phyloP scores from a whole-genome alignment of 2,113 vertebrate species.

The Bubo bubo region DNA sequence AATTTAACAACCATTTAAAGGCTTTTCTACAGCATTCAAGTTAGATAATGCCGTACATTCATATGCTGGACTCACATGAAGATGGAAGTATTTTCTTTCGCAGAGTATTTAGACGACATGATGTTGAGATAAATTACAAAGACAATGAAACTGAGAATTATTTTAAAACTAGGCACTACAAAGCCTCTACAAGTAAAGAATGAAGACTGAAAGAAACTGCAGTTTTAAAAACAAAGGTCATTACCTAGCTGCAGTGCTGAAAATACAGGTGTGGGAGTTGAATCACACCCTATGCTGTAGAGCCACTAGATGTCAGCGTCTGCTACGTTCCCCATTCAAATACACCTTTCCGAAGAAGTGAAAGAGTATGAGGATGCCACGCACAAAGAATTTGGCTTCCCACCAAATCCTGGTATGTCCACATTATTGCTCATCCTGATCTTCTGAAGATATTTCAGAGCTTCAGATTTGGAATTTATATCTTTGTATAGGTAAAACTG shows the following conservation, averaged over 20 bases:
- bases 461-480: neutral
- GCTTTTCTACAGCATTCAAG: neutral
- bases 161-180: neutral
- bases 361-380: rapidly evolving
- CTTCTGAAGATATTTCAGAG: neutral
- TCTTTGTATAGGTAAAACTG: neutral
- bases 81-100: neutral
- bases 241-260: neutral
- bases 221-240: neutral
- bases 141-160: neutral
- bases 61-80: rapidly evolving
- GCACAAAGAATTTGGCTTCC: neutral
- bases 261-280: rapidly evolving
- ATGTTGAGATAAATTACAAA: neutral
- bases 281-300: rapidly evolving
- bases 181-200: neutral
- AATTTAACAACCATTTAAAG: neutral
- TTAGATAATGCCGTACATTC: rapidly evolving
- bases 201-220: neutral
- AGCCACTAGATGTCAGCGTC: slow-evolving; percentile 23
- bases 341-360: rapidly evolving
- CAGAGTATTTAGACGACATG: neutral
- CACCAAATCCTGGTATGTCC: no score
- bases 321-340: neutral
- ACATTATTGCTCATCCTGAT: neutral